Base-by-base conservation (phyloP, 2,113 vertebrate genomes). In the Amazona vittata region DNA sequence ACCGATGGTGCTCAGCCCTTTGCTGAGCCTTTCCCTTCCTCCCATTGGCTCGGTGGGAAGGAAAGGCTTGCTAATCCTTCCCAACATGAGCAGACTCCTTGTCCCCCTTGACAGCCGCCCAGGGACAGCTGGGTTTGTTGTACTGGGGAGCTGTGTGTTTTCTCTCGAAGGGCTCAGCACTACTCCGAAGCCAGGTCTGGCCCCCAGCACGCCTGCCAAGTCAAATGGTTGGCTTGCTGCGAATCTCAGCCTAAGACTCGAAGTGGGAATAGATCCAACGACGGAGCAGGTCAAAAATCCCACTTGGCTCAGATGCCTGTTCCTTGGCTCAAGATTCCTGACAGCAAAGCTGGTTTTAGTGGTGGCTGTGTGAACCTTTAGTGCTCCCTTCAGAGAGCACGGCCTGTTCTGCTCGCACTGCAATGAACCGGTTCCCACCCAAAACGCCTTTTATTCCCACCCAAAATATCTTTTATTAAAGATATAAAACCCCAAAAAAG, bases 21-120 rank as follows among this genome's bases (percentile, higher is more conserved):
- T 18, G 77, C 81, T 6, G 35, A 70, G 90, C 90, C 96, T 92
- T 95, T 41, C 93, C 93, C 82, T 95, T 93, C 96, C 91, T 89
- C 9, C 22, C 12, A 5, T 8, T 8, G 81, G 26, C 53, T 19
- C 4, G 1, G 44, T 46, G 96, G 95, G 90, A 90, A 96, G 93
- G 94, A 95, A 96, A 88, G 47, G 82, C 47, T 49, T 39, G 62
- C 52, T 26, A 31, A 70, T 83, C 77, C 90, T 75, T 91, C 87
- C 87, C 64, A 70, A 49, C 84, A 9, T 68, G 85, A 95, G 89
- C 83, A 76, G 67, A 94, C 67, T 63, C 50, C 71, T 95, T 96
- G 94, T 97, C 82, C 83, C 25, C 68, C 67, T 9, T 10, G 70
- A 33, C 15, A 2, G 26, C 55, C 0, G 6, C 26, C 57, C 33